phyloP scores from a whole-genome alignment of 2,797 vertebrate species.

The Cygnus olor region DNA sequence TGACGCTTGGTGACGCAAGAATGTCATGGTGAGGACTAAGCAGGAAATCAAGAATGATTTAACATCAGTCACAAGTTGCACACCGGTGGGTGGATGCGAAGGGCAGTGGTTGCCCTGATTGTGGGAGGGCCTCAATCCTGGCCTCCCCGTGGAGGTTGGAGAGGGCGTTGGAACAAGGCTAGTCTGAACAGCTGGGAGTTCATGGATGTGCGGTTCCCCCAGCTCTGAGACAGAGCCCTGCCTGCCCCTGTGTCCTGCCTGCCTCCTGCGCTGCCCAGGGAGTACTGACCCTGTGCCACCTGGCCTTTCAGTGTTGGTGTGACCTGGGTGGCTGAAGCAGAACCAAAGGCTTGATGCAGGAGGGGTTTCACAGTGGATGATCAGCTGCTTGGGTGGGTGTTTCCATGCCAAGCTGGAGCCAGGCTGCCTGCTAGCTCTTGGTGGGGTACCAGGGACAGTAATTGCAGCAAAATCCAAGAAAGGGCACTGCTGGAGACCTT shows the following conservation, averaged over 20 bases:
- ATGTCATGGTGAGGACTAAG: background rate
- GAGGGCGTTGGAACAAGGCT: background rate
- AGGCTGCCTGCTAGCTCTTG: background rate
- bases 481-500: background rate
- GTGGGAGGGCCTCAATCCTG: background rate
- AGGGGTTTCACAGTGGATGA: background rate
- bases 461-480: background rate
- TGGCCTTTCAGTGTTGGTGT: background rate
- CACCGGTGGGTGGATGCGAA: background rate
- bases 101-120: background rate
- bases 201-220: rapidly evolving
- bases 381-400: background rate
- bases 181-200: background rate
- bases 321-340: background rate
- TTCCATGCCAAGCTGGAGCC: background rate
- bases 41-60: background rate
- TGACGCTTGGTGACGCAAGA: rapidly evolving
- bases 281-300: rapidly evolving
- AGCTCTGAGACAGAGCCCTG: background rate
- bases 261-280: background rate
- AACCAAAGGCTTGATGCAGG: background rate
- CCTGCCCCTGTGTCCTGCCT: background rate
- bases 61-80: background rate
- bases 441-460: background rate
- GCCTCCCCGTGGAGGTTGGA: background rate